Evolutionary conservation across 2,797 vertebrate species (phyloP).

Genomic region (Eleutherodactylus coqui): DNA sequence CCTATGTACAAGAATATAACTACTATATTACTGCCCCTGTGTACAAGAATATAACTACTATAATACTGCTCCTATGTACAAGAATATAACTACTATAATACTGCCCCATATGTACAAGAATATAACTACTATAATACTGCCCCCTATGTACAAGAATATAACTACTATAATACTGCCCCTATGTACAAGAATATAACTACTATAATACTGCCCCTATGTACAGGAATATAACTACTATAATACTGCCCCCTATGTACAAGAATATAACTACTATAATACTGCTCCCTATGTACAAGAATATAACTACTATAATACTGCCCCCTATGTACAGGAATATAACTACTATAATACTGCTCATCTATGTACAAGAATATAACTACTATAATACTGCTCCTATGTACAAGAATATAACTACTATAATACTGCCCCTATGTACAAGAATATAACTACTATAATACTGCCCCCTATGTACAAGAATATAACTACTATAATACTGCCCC

Average conservation of each 20-base stretch:
- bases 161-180: constrained; percentile 6
- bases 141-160: no score
- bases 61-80: no score
- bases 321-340: constrained; percentile 16
- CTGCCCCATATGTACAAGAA: neutral
- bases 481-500: neutral
- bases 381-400: constrained; percentile 1
- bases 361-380: constrained; percentile 22
- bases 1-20: no score
- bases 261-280: constrained; percentile 18
- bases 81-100: neutral
- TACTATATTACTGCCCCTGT: no score
- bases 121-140: neutral
- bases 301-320: neutral
- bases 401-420: constrained; percentile 16
- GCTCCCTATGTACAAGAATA: neutral
- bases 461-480: neutral
- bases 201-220: constrained; percentile 8
- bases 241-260: neutral
- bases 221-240: constrained; percentile 12
- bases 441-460: constrained; percentile 13
- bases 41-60: no score
- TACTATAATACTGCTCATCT: constrained; percentile 6
- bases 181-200: neutral
- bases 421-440: constrained; percentile 12